Evolutionary conservation across 2,113 vertebrate genomes (phyloP).

Genomic region (Seriola aureovittata): DNA sequence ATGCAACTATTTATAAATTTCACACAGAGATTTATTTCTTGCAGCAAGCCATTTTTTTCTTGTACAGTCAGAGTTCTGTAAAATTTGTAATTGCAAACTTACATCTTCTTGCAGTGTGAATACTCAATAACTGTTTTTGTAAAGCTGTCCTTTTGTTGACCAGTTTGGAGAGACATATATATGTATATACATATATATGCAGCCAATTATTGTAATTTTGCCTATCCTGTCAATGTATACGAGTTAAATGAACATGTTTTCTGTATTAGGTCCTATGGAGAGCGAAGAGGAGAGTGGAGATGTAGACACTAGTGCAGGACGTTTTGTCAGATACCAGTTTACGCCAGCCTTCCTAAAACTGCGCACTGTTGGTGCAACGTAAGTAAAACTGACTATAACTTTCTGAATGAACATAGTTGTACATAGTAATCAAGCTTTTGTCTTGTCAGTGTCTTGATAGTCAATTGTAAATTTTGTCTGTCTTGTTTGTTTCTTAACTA

Average conservation of each 20-base stretch:
- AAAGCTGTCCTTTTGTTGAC: too few species aligned
- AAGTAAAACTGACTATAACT: slow-evolving; percentile 73
- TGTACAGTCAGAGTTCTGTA: not conserved
- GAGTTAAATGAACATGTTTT: slow-evolving; percentile 9
- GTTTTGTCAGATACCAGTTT: slow-evolving; percentile 98
- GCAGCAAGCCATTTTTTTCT: not conserved
- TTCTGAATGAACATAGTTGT: not conserved
- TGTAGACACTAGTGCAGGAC: slow-evolving; percentile 89
- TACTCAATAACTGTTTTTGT: not conserved
- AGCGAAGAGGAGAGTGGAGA: slow-evolving; percentile 89
- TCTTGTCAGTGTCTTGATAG: not conserved
- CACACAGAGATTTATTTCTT: not conserved
- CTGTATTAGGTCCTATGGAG: slow-evolving; percentile 85
- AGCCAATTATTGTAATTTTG: not conserved
- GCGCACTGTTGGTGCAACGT: slow-evolving; percentile 97
- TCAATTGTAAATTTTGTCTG: not conserved
- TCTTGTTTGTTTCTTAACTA: slow-evolving; percentile 11
- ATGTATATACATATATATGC: not conserved
- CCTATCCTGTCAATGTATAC: not conserved
- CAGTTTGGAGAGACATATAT: too few species aligned
- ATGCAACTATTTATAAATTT: not conserved
- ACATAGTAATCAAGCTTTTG: not conserved
- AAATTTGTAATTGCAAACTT: not conserved
- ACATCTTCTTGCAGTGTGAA: not conserved
- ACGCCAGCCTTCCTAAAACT: slow-evolving; percentile 96